Conservation (phyloP, 2,113 vertebrate species). For the Paralichthys olivaceus region DNA sequence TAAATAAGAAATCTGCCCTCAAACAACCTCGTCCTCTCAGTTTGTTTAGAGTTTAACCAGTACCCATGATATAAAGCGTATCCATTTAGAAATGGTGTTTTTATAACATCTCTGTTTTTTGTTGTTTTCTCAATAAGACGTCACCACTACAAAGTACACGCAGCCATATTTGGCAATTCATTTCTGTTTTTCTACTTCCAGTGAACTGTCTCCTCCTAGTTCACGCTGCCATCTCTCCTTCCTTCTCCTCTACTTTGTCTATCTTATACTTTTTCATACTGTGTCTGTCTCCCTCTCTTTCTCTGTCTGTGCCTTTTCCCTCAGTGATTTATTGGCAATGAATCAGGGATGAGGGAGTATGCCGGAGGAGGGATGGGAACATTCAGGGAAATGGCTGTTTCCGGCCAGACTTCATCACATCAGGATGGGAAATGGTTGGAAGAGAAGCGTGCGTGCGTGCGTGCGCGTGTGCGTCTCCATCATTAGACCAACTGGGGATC, state of each 20-base stretch:
- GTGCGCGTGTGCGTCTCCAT: slow-evolving; percentile 26
- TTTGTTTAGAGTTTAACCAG: slow-evolving; percentile 42
- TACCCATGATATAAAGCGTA: slow-evolving; percentile 39
- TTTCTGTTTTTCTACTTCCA: slow-evolving; percentile 45
- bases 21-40: background rate
- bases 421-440: slow-evolving; percentile 72
- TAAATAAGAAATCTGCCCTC: too few relatives aligned
- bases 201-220: slow-evolving; percentile 24
- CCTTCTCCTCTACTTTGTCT: slow-evolving; percentile 35
- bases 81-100: slow-evolving; percentile 27
- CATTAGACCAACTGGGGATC: slow-evolving; percentile 50
- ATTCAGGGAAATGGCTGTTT: slow-evolving; percentile 79
- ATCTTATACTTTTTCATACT: slow-evolving; percentile 16
- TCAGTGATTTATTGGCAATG: slow-evolving; percentile 77
- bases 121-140: slow-evolving; percentile 31
- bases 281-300: slow-evolving; percentile 19
- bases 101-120: slow-evolving; percentile 22
- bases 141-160: slow-evolving; percentile 15
- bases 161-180: slow-evolving; percentile 31
- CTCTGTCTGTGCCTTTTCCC: slow-evolving; percentile 41
- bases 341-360: slow-evolving; percentile 74
- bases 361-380: slow-evolving; percentile 56
- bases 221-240: slow-evolving; percentile 32
- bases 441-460: slow-evolving; percentile 31
- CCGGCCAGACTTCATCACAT: slow-evolving; percentile 78